Evolutionary conservation across 1,140 invertebrate genomes (phyloP), one percentile per base, ranked within the genome.

Genomic region (Drosophila tsacasi): DNA sequence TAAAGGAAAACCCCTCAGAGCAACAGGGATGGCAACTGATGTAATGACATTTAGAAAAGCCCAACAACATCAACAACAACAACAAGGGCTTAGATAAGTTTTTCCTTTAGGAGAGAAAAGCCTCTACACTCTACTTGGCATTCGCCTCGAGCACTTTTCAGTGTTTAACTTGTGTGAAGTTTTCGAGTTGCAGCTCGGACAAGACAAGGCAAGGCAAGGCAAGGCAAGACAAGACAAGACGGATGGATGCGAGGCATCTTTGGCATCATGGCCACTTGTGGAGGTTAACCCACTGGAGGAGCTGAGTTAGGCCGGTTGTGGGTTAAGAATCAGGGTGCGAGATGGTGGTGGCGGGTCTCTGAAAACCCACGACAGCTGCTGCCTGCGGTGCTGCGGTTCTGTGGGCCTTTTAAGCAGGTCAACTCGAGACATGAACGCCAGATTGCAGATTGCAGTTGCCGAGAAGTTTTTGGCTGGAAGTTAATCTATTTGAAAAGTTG

Each of bases 91-190:
- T 39, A 52, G 59, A 66, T 37, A 65, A 73, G 61, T 73, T 59
- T 46, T 67, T 54, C 59, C 57, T 60, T 69, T 58, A 47, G 55
- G 65, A 78, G 65, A 71, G 81, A 85, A 89, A 85, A 75, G 82
- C 78, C 78, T 85, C 73, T 79, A 52, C 50, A 57, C 54, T 21
- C 52, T 39, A 57, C 42, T 55, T 49, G 65, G 74, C 78, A 67
- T 79, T 46, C 66, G 74, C 81, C 63, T 84, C 63, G 68, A 87
- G 83, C 77, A 76, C 83, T 89, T 74, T 86, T 86, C 80, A 83
- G 76, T 86, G 83, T 89, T 89, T 86, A 89, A 89, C 83, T 86
- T 86, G 83, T 83, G 84, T 86, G 81, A 89, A 86, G 84, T 89
- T 83, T 65, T 69, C 83, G 76, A 86, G 71, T 73, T 73, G 59